Conservation (phyloP, 2,113 vertebrate species). For the Macrotus californicus region DNA sequence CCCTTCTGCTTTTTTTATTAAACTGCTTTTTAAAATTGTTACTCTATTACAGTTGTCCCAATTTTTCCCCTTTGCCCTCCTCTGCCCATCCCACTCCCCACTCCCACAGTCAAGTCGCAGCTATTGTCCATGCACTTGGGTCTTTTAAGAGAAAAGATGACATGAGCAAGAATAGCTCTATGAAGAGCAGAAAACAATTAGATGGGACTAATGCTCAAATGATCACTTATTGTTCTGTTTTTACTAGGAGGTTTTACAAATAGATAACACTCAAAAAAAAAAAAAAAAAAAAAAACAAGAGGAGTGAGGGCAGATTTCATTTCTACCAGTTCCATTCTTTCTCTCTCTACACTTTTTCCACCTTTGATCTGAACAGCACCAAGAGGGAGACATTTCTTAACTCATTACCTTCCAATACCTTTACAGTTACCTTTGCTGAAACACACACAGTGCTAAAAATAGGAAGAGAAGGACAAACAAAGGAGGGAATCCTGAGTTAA, state of each 20-base stretch:
- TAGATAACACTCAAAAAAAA: neutral
- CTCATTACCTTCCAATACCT: neutral
- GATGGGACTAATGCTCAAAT: neutral
- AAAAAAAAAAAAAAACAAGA: neutral
- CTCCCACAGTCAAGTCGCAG: no score
- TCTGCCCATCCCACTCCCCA: no score
- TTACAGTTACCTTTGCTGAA: neutral
- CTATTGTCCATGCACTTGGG: no score
- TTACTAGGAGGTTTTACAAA: neutral
- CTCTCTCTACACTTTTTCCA: neutral
- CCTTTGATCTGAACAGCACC: neutral
- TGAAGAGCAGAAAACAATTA: neutral
- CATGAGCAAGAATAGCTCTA: neutral
- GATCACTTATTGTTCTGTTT: neutral
- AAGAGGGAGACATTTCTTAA: conserved; percentile 1
- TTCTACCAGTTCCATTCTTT: neutral
- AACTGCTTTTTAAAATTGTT: no score
- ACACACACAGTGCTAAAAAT: neutral
- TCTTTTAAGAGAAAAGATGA: neutral
- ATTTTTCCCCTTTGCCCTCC: no score
- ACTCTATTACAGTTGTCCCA: no score
- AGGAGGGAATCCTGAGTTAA: neutral
- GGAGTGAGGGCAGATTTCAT: neutral
- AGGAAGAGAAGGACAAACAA: neutral
- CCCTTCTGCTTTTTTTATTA: neutral